Conservation (phyloP, 2,888 invertebrate genomes). For the Perizoma flavofasciatum region DNA sequence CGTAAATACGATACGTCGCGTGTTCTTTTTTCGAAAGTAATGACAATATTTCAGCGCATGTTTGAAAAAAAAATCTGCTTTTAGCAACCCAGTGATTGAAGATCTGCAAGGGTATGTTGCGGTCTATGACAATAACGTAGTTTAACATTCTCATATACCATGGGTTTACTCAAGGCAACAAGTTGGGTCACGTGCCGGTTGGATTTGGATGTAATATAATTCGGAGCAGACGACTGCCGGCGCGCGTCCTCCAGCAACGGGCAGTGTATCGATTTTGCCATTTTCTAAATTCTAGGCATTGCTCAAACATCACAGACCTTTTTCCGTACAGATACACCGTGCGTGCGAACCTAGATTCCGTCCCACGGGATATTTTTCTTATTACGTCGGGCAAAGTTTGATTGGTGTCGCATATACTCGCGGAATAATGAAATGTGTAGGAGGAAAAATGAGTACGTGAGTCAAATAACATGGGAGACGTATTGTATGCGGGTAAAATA, state of each 20-base stretch:
- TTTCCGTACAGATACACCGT: slow-evolving; percentile 53
- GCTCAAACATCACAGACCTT: slow-evolving; percentile 59
- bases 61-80: slow-evolving; percentile 41
- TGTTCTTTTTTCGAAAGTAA: too few species aligned
- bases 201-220: slow-evolving; percentile 74
- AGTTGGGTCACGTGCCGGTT: slow-evolving; percentile 79
- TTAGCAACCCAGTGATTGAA: slow-evolving; percentile 33
- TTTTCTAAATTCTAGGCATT: slow-evolving; percentile 68
- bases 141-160: slow-evolving; percentile 32
- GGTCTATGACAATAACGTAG: slow-evolving; percentile 25
- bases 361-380: slow-evolving; percentile 38
- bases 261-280: slow-evolving; percentile 74
- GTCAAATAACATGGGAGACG: slow-evolving; percentile 50
- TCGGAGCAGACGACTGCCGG: slow-evolving; percentile 57
- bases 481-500: slow-evolving; percentile 50
- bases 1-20: too few species aligned
- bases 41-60: slow-evolving; percentile 21
- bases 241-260: slow-evolving; percentile 73
- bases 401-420: slow-evolving; percentile 42
- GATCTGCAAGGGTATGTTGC: slow-evolving; percentile 39
- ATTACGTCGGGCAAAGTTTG: slow-evolving; percentile 38
- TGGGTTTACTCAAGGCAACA: slow-evolving; percentile 68
- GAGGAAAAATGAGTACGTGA: slow-evolving; percentile 49
- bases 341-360: slow-evolving; percentile 41
- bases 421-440: slow-evolving; percentile 43